Conservation (phyloP, 2,888 invertebrate species). For the Dorcus parallelipipedus region DNA sequence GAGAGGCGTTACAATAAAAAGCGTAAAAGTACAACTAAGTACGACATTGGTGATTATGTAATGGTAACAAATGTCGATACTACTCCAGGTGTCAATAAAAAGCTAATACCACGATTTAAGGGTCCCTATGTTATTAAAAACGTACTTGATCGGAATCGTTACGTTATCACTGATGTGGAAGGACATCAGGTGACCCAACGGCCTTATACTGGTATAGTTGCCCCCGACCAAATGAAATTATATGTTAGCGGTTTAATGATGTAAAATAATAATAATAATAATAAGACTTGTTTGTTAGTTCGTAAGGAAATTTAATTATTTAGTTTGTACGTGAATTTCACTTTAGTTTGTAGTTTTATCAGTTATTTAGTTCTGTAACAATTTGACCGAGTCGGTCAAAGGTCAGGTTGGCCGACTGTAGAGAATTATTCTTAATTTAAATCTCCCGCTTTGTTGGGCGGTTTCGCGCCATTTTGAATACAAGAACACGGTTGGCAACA, state of each 20-base stretch:
- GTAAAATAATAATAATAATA: no score
- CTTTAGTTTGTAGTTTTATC: no score
- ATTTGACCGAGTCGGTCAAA: no score
- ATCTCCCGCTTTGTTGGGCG: no score
- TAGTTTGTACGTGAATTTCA: no score
- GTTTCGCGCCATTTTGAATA: no score
- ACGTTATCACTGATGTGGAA: conserved; percentile 4
- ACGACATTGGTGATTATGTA: conserved; percentile 25
- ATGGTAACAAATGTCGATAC: conserved; percentile 24
- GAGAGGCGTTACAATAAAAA: conserved; percentile 29
- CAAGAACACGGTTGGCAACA: no score
- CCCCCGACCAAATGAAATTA: conserved; percentile 9
- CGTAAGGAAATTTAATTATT: no score
- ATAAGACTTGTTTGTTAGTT: no score
- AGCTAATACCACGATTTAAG: conserved; percentile 4
- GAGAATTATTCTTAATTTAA: no score
- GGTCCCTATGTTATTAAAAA: conserved; percentile 1
- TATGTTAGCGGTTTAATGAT: neutral
- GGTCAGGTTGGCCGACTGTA: no score
- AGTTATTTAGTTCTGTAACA: no score
- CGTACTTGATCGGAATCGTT: neutral
- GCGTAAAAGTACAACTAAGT: conserved; percentile 24
- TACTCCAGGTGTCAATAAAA: conserved; percentile 16
- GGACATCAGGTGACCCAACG: conserved; percentile 9
- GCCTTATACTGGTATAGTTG: conserved; percentile 9